Evolutionary conservation across 1,140 invertebrate species (phyloP).

Genomic region (Ericerus pela): DNA sequence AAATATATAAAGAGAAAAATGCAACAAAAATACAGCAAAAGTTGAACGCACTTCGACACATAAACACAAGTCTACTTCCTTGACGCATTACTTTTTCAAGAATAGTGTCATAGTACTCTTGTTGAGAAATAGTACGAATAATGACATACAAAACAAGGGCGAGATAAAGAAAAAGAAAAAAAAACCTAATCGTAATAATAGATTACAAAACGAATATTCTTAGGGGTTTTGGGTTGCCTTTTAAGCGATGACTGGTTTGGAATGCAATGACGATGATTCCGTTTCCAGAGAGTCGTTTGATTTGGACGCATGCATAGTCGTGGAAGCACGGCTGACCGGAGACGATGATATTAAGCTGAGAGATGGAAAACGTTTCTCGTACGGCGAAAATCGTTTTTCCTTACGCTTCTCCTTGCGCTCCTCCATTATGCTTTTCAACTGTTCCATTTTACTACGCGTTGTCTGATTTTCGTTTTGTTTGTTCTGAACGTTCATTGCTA

Average conservation of each 20-base stretch:
- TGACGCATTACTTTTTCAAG: too few species aligned
- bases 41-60: too few species aligned
- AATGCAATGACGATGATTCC: not conserved
- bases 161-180: too few species aligned
- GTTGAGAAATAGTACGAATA: too few species aligned
- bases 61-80: too few species aligned
- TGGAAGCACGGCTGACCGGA: not conserved
- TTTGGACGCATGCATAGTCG: not conserved
- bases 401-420: conserved; percentile 64
- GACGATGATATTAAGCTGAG: not conserved
- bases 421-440: conserved; percentile 71
- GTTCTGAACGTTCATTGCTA: not conserved
- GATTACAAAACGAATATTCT: too few species aligned
- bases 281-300: not conserved
- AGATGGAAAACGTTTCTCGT: conserved; percentile 13
- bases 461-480: conserved; percentile 50
- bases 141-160: too few species aligned
- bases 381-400: conserved; percentile 48
- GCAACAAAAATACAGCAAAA: too few species aligned
- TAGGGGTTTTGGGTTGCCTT: too few species aligned
- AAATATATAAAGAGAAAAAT: too few species aligned
- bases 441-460: conserved; percentile 70
- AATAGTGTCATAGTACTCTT: too few species aligned
- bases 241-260: not conserved
- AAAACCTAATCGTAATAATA: too few species aligned